These are phyloP conservation scores for Mustela erminea DNA, from an alignment of 2,797 vertebrate species.

Conservation along the genomic window DNA sequence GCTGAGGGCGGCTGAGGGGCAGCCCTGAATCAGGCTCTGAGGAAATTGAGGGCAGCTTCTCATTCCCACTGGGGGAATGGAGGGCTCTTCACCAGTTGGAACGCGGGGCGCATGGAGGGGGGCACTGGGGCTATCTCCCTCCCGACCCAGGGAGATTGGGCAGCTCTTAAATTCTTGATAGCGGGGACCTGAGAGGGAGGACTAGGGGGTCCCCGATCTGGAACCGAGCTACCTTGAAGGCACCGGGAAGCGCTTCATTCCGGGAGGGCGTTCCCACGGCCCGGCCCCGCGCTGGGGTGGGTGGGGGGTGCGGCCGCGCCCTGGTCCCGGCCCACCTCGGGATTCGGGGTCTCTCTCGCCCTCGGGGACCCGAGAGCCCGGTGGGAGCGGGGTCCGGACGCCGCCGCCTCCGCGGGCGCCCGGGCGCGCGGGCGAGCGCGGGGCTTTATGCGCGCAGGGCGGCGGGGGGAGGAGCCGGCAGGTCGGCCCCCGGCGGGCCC, in stretches of 20 bases:
- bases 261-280: conserved; percentile 82
- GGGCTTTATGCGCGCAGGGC: conserved; percentile 82
- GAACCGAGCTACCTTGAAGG: conserved; percentile 82
- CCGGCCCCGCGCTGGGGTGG: conserved; percentile 62
- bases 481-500: conserved; percentile 89
- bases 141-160: conserved; percentile 53
- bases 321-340: conserved; percentile 72
- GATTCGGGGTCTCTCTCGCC: conserved; percentile 58
- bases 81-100: conserved; percentile 26
- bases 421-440: conserved; percentile 73
- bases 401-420: conserved; percentile 77
- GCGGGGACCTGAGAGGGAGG: conserved; percentile 25
- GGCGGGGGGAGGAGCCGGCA: conserved; percentile 86
- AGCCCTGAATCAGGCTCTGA: conserved; percentile 17
- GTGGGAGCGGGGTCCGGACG: conserved; percentile 58
- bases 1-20: neutral
- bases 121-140: neutral
- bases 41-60: conserved; percentile 34
- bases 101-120: neutral
- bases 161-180: conserved; percentile 25
- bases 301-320: conserved; percentile 78
- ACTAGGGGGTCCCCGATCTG: conserved; percentile 57
- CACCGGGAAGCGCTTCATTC: conserved; percentile 80
- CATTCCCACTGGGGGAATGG: neutral
- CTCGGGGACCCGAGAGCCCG: neutral